Evolutionary conservation across 2,113 vertebrate genomes (phyloP).

Genomic region (Alaudala cheleensis): DNA sequence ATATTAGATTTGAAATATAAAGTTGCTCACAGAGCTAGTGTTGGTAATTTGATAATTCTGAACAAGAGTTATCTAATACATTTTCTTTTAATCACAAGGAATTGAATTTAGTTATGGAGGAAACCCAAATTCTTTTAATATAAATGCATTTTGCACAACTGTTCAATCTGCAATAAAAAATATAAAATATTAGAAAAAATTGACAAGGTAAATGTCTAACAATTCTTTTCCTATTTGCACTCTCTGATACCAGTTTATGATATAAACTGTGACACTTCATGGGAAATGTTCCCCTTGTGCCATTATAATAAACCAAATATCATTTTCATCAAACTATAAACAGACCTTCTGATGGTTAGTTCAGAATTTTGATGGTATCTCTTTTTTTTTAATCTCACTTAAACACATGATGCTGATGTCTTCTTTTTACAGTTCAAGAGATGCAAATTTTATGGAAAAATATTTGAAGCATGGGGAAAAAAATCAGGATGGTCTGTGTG

Average conservation of each 20-base stretch:
- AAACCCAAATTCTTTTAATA: background rate
- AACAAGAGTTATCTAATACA: background rate
- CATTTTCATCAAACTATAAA: background rate
- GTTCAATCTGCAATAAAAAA: background rate
- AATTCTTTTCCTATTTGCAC: background rate
- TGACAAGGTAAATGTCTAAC: background rate
- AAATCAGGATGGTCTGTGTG: background rate
- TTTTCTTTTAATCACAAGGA: background rate
- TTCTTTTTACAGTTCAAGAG: background rate
- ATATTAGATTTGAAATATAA: background rate
- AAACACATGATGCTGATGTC: background rate
- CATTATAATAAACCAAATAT: background rate
- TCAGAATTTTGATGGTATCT: background rate
- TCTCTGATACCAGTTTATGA: background rate
- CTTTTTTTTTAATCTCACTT: background rate
- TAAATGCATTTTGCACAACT: background rate
- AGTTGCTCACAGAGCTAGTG: background rate
- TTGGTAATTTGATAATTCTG: background rate
- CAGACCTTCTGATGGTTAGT: background rate
- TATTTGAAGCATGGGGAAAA: background rate
- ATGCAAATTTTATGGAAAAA: background rate
- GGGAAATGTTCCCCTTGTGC: background rate
- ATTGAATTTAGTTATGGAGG: background rate
- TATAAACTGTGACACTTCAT: background rate
- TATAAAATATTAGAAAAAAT: background rate